phyloP scores from a whole-genome alignment of 2,888 invertebrate species.

The Amorpha juglandis region DNA sequence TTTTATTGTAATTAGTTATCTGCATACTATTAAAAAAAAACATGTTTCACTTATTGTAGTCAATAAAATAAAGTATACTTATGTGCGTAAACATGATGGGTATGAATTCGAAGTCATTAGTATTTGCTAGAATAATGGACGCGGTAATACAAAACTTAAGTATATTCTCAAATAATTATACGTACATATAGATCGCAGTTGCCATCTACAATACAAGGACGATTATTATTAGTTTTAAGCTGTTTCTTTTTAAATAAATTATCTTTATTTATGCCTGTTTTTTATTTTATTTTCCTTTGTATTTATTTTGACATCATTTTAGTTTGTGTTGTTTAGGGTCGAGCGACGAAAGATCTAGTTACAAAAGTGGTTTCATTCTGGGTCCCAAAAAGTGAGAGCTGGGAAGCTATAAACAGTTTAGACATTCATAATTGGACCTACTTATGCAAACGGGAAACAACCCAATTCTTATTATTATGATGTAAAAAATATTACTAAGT shows the following conservation, averaged over 20 bases:
- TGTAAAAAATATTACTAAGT: no score
- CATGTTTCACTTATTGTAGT: background rate
- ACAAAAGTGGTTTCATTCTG: no score
- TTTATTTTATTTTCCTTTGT: conserved; percentile 10
- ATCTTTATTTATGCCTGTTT: conserved; percentile 28
- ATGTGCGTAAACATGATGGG: conserved; percentile 10
- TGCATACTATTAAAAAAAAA: no score
- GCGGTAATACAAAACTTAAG: conserved; percentile 17
- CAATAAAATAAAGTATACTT: background rate
- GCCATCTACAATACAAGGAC: conserved; percentile 29
- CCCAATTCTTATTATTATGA: no score
- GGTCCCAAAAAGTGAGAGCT: no score
- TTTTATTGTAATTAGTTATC: background rate
- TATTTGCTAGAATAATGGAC: conserved; percentile 44
- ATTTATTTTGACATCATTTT: background rate
- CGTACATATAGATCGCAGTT: conserved; percentile 24
- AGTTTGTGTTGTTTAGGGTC: background rate
- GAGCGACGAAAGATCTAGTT: background rate
- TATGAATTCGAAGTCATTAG: conserved; percentile 35
- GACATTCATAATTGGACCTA: no score
- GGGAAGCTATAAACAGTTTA: no score
- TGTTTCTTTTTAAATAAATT: conserved; percentile 57
- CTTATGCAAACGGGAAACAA: no score
- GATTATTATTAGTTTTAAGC: conserved; percentile 46
- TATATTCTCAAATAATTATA: conserved; percentile 28